These are phyloP conservation scores for Diaprepes abbreviatus DNA, from an alignment of 2,888 invertebrate species.

Conservation along the genomic window DNA sequence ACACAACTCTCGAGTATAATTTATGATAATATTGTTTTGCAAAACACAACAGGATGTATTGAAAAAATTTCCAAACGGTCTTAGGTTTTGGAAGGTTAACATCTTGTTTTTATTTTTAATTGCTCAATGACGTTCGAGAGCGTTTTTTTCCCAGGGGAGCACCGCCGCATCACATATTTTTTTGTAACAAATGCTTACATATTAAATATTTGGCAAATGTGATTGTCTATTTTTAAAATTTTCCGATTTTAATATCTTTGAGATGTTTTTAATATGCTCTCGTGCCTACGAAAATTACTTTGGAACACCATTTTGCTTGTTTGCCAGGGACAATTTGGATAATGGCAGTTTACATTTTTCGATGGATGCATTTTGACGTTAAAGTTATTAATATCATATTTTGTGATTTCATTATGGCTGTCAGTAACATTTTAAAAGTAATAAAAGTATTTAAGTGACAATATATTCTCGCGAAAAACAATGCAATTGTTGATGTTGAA, in stretches of 20 bases:
- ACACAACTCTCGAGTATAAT: neutral
- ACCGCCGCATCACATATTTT: neutral
- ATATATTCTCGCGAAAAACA: too few species aligned
- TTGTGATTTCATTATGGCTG: conserved; percentile 1
- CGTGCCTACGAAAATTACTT: conserved; percentile 1
- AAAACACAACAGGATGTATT: neutral
- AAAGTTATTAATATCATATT: conserved; percentile 1
- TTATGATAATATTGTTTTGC: neutral
- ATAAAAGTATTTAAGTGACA: neutral
- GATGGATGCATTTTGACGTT: conserved; percentile 1
- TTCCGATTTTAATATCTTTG: conserved; percentile 3
- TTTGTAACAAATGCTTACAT: neutral
- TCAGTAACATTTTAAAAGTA: neutral
- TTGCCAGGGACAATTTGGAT: conserved; percentile 13
- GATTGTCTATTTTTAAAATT: conserved; percentile 12
- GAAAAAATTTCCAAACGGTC: neutral
- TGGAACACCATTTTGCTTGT: neutral
- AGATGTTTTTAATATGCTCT: conserved; percentile 8
- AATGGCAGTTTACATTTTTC: neutral
- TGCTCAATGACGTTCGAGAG: neutral
- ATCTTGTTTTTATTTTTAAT: conserved; percentile 5
- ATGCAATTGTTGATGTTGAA: too few species aligned
- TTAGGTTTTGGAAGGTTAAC: neutral
- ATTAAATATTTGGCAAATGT: conserved; percentile 14
- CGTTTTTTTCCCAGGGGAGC: neutral